Evolutionary conservation across 2,113 vertebrate genomes (phyloP), one percentile per base, ranked within the genome.

Genomic region (Cochlearius cochlearius): DNA sequence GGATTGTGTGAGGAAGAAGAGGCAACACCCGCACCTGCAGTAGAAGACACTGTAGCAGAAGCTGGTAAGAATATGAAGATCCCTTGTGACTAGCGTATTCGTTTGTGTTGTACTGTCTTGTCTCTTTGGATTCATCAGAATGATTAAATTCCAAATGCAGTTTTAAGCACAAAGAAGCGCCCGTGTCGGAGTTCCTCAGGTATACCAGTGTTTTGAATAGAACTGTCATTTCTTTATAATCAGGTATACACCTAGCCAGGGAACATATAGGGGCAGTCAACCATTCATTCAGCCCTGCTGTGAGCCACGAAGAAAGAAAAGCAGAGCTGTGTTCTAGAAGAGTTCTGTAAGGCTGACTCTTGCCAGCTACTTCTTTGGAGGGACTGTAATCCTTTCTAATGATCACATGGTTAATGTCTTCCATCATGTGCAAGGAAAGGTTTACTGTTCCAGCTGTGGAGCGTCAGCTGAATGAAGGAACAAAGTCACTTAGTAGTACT

Each of bases 1-100:
- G 99, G 99, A 32, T 95, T 98, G 3, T 99, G 99, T 96, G 99
- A 99, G 91, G 98, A 99, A 60, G 99, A 98, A 59, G 98, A 98
- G 86, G 96, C 96, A 53, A 95, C 97, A 29, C 97, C 97, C 6
- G 98, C 99, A 36, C 97, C 98, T 21, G 93, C 97, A 56, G 98
- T 97, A 25, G 97, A 98, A 90, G 99, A 97, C 67, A 97, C 98
- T 94, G 99, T 98, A 83, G 98, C 98, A 56, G 99, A 99, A 97
- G 94, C 98, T 97, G 99, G 99, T 99, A 98, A 97, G 96, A 83
- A 41, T 15, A 30, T 30, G 29, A 34, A 53, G 43, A 23, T 91
- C 18, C 41, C 10, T 29, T 58, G 17, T 21, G 38, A 34, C 15
- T 36, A 30, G 12, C 7, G 1, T 5, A 1, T 56, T 36, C 10